phyloP scores from a whole-genome alignment of 2,113 vertebrate genomes.

The Mionectes macconnelli region DNA sequence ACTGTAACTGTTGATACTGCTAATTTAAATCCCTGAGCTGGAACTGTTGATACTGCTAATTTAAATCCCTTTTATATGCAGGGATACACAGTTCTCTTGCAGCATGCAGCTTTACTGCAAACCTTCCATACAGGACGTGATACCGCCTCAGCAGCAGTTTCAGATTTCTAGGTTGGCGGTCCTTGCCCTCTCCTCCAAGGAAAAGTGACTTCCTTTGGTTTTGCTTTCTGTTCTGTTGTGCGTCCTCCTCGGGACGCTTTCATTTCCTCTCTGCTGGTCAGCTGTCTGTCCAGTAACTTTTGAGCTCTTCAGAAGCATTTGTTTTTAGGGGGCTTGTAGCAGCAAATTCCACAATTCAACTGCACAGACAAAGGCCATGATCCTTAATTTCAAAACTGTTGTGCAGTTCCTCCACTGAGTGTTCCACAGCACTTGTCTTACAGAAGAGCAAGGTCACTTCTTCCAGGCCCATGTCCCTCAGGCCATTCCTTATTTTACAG shows the following conservation, averaged over 20 bases:
- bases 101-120: not conserved
- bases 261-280: not conserved
- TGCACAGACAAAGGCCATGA: not conserved
- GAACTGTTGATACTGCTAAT: too few relatives aligned
- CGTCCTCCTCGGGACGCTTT: not conserved
- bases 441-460: rapidly evolving
- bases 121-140: not conserved
- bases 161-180: not conserved
- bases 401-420: not conserved
- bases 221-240: not conserved
- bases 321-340: not conserved
- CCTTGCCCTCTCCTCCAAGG: not conserved
- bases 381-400: not conserved
- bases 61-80: not conserved
- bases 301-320: not conserved
- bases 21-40: too few relatives aligned
- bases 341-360: not conserved
- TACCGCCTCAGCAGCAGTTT: not conserved
- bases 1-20: not conserved
- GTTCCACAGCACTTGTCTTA: not conserved
- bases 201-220: not conserved
- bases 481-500: not conserved
- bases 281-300: not conserved
- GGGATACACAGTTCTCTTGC: not conserved
- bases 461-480: not conserved